Evolutionary conservation across 2,888 invertebrate genomes (phyloP), one percentile per base, ranked within the genome.

Genomic region (Strigamia maritima): DNA sequence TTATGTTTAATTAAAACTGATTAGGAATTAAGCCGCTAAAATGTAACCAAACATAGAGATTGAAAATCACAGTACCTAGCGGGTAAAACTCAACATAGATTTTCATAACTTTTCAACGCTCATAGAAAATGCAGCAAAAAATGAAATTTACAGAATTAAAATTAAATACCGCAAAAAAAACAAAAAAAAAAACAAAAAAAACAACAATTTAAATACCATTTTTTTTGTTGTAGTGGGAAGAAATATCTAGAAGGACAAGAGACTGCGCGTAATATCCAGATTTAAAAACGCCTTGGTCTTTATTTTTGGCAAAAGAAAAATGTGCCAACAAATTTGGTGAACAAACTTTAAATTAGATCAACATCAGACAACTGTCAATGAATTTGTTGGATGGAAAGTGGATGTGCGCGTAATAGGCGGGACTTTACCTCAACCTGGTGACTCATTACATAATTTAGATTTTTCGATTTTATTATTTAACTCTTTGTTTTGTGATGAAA

Each of bases 241-340:
- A 44, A 35, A 44, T 44, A 16, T 12, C 19, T 12, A 60, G 60
- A 60, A 60, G 60, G 60, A 19, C 60, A 60, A 6, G 0, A 24
- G 60, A 35, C 35, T 22, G 60, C 22, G 60, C 60, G 60, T 60
- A 24, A 60, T 60, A 60, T 24, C 60, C 60, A 60, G 60, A 60
- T 60, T 60, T 60, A 60, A 60, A 60, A 60, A 60, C 60, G 60
- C 60, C 60, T 19, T 60, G 60, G 60, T 24, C 60, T 60, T 60
- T 60, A 60, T 60, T 60, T 60, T 60, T 60, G 60, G 60, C 19
- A 24, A 2, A 1, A 12, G 22, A 24, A 19, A 0, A 8, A 3
- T 1, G 60, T 19, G 60, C 60, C 60, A 60, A 60, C 19, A 24
- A 2, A 7, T 3, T 60, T 60, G 24, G 60, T 60, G 60, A 60